phyloP scores from a whole-genome alignment of 23 tunicate genomes.

The Diplosoma virens region DNA sequence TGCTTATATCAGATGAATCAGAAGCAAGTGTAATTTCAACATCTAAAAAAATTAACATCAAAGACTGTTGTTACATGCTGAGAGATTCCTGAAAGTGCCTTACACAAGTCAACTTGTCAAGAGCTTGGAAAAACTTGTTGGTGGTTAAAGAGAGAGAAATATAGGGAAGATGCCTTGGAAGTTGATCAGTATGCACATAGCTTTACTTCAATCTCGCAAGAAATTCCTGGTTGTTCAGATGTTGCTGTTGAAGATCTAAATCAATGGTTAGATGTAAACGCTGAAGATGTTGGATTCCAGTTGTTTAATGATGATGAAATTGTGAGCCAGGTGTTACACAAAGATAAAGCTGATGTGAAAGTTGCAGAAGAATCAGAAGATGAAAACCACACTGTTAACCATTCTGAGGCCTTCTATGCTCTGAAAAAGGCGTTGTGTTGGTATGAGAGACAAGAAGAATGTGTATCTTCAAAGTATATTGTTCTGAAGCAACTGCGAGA shows the following conservation, averaged over 20 bases:
- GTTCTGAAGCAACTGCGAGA: not conserved
- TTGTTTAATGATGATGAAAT: not conserved
- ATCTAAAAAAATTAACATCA: not conserved
- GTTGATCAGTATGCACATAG: not conserved
- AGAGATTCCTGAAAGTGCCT: not conserved
- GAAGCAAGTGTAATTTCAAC: not conserved
- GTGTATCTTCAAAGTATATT: not conserved
- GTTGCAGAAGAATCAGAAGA: not conserved
- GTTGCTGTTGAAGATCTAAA: not conserved
- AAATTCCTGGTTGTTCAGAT: not conserved
- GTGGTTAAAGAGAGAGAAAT: not conserved
- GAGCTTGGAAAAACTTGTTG: not conserved
- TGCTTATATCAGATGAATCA: not conserved
- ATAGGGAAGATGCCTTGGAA: not conserved
- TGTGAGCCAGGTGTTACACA: not conserved
- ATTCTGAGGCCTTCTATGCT: not conserved
- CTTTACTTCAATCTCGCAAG: not conserved
- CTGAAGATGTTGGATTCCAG: not conserved
- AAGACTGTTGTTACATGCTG: not conserved
- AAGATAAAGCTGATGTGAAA: not conserved
- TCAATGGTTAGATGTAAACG: not conserved
- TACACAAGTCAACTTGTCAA: not conserved
- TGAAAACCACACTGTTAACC: not conserved
- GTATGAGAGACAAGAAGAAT: not conserved
- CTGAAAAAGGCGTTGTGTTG: too few relatives aligned